Percentiles rank a stretch among this genome's conserved stretches.
These are phyloP conservation scores for Dinoponera quadriceps DNA, from an alignment of 1,140 invertebrate species.

Conservation along the genomic window DNA sequence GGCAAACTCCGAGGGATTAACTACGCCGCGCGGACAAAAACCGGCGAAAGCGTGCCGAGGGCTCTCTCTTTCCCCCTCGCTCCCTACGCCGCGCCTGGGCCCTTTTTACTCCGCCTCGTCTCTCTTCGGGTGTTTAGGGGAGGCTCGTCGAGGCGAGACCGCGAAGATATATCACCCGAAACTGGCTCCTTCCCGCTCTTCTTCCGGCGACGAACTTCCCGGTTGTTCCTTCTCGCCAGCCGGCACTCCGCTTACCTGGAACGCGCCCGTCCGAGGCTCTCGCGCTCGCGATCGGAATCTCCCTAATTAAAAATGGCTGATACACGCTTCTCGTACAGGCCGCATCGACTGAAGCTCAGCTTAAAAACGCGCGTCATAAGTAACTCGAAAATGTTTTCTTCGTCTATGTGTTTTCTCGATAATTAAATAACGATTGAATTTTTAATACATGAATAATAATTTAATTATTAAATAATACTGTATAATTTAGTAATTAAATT, in stretches of 20 bases:
- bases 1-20: conserved; percentile 77
- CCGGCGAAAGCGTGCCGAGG: conserved; percentile 46
- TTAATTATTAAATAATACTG: no score
- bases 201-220: conserved; percentile 29
- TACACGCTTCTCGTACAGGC: neutral
- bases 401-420: no score
- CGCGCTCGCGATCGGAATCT: conserved; percentile 16
- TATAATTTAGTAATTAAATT: no score
- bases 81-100: neutral
- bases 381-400: no score
- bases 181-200: conserved; percentile 50
- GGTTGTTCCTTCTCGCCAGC: conserved; percentile 26
- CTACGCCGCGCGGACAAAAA: conserved; percentile 75
- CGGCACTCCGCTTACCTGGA: neutral
- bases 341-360: no score
- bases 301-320: neutral
- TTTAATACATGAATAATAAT: no score
- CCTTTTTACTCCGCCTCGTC: conserved; percentile 49
- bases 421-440: no score
- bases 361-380: no score
- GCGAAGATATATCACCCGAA: conserved; percentile 74
- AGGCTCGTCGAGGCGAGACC: conserved; percentile 61
- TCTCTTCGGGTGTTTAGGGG: conserved; percentile 44
- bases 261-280: neutral
- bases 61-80: neutral